Conservation (phyloP, 2,888 invertebrate genomes). For the Tridacna gigas region DNA sequence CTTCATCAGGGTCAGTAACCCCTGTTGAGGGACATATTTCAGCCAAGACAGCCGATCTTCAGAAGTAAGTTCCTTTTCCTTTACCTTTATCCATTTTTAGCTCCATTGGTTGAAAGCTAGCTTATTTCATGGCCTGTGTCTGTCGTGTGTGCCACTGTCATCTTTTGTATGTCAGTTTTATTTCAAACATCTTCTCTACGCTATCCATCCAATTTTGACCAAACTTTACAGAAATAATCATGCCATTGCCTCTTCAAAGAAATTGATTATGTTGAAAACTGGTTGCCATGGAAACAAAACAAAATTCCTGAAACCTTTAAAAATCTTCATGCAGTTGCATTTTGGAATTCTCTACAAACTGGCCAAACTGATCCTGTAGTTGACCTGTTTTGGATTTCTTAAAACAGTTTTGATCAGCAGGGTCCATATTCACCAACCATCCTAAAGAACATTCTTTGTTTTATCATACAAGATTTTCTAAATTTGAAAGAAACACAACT, state of each 20-base stretch:
- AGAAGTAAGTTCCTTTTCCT: conserved; percentile 1
- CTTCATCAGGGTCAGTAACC: conserved; percentile 51
- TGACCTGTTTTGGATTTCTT: too few species aligned
- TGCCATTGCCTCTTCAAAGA: not conserved
- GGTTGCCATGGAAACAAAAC: not conserved
- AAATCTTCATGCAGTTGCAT: too few species aligned
- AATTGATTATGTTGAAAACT: not conserved
- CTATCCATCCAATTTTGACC: not conserved
- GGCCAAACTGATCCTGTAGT: too few species aligned
- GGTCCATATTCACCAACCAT: too few species aligned
- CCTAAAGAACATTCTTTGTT: too few species aligned
- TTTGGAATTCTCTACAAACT: too few species aligned
- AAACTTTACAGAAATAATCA: not conserved
- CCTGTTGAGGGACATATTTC: conserved; percentile 47
- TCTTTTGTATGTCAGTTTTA: not conserved
- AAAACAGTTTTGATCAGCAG: too few species aligned
- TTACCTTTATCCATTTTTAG: not conserved
- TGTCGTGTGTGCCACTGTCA: not conserved
- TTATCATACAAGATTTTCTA: too few species aligned
- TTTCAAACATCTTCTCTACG: not conserved
- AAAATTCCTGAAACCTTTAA: not conserved
- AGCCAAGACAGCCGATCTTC: conserved; percentile 37
- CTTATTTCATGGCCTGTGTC: not conserved
- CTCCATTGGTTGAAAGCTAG: not conserved
- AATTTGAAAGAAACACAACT: too few species aligned